Evolutionary conservation across 1,140 invertebrate genomes (phyloP).

Genomic region (Solenopsis fugax): DNA sequence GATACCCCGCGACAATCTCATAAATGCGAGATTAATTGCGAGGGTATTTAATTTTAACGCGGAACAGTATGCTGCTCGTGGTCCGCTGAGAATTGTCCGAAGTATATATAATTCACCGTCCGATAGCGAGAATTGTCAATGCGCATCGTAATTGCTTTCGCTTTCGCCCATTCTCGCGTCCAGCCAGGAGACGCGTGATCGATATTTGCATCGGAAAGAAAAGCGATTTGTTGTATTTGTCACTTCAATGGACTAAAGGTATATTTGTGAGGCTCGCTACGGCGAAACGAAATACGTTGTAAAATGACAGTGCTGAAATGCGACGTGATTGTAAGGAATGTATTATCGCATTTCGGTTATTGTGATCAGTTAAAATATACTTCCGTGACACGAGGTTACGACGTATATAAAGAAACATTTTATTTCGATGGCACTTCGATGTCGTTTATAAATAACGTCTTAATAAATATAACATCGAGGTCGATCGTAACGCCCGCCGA

Average conservation of each 20-base stretch:
- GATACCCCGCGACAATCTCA: slow-evolving; percentile 55
- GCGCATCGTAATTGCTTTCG: slow-evolving; percentile 44
- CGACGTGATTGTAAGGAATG: background rate
- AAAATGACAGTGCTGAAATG: background rate
- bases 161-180: background rate
- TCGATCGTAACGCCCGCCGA: slow-evolving; percentile 1
- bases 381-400: background rate
- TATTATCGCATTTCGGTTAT: background rate
- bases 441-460: slow-evolving; percentile 39
- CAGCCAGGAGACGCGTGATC: background rate
- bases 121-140: slow-evolving; percentile 33
- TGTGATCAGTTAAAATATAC: background rate
- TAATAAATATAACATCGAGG: slow-evolving; percentile 23
- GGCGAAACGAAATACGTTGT: background rate
- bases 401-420: background rate
- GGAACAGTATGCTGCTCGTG: background rate
- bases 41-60: slow-evolving; percentile 70
- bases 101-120: background rate
- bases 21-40: slow-evolving; percentile 72
- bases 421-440: background rate
- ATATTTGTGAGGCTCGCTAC: background rate
- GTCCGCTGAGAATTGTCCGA: slow-evolving; percentile 21
- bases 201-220: slow-evolving; percentile 12
- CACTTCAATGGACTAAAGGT: background rate
- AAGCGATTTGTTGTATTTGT: background rate